phyloP scores from a whole-genome alignment of 2,113 vertebrate genomes.

The Clarias gariepinus region DNA sequence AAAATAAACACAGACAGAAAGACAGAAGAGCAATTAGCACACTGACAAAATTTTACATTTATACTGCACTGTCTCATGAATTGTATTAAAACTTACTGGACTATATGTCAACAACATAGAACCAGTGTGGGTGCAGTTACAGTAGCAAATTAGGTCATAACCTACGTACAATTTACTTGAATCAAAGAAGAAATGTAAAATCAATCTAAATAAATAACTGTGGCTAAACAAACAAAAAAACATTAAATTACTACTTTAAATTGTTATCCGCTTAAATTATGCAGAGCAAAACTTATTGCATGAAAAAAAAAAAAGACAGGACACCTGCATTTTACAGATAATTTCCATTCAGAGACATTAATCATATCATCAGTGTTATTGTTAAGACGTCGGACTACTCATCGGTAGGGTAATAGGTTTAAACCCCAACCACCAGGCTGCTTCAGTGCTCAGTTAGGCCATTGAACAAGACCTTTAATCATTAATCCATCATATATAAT shows the following conservation, averaged over 20 bases:
- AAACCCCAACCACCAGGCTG: too few relatives aligned
- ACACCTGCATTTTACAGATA: too few relatives aligned
- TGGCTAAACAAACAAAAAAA: not conserved
- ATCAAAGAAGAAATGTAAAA: not conserved
- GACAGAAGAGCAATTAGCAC: not conserved
- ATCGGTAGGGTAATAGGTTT: too few relatives aligned
- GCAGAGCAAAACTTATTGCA: not conserved
- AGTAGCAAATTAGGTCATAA: not conserved
- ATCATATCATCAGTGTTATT: not conserved
- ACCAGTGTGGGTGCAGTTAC: too few relatives aligned
- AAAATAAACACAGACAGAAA: constrained; percentile 18
- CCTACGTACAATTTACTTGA: not conserved
- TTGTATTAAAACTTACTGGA: too few relatives aligned
- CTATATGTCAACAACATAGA: too few relatives aligned
- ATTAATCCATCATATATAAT: too few relatives aligned
- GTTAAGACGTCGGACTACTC: not conserved
- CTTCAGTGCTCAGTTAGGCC: too few relatives aligned
- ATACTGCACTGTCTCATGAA: not conserved
- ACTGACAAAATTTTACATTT: accelerated
- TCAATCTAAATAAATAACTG: not conserved
- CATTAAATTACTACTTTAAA: not conserved
- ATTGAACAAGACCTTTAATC: too few relatives aligned
- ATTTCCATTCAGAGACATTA: not conserved
- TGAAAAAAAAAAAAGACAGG: too few relatives aligned
- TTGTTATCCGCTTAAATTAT: not conserved